Evolutionary conservation across 2,888 invertebrate genomes (phyloP).

Genomic region (Philereme transversata): DNA sequence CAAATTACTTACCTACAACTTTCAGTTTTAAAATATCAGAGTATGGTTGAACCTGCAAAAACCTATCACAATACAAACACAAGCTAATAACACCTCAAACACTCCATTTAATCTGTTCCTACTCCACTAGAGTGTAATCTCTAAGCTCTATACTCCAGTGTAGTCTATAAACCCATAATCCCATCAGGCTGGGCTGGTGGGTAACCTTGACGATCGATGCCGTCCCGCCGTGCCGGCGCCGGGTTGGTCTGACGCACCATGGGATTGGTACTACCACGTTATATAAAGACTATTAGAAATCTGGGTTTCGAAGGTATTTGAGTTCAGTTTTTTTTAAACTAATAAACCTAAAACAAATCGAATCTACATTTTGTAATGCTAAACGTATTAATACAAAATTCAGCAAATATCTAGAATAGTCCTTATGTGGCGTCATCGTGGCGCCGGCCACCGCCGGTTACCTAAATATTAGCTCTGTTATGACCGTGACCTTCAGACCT

Average conservation of each 20-base stretch:
- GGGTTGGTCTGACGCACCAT: conserved; percentile 50
- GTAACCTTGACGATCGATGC: conserved; percentile 81
- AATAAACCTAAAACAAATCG: too few species aligned
- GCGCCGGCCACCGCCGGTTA: conserved; percentile 16
- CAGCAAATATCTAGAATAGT: conserved; percentile 5
- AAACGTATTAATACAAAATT: too few species aligned
- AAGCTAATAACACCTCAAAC: background rate
- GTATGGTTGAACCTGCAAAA: too few species aligned
- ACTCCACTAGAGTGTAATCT: conserved; percentile 10
- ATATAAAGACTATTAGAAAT: conserved; percentile 13
- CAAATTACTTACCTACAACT: too few species aligned
- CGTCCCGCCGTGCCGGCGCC: conserved; percentile 61
- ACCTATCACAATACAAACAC: too few species aligned
- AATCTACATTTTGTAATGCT: too few species aligned
- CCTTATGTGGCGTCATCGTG: conserved; percentile 11
- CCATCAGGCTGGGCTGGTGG: conserved; percentile 59
- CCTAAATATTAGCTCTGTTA: conserved; percentile 21
- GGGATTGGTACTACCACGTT: conserved; percentile 45
- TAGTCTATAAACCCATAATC: conserved; percentile 36
- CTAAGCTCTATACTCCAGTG: conserved; percentile 19
- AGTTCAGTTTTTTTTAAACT: too few species aligned
- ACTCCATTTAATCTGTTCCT: background rate
- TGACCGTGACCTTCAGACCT: conserved; percentile 21
- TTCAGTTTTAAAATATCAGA: too few species aligned
- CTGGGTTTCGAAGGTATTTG: conserved; percentile 1